Conservation (phyloP, 2,888 invertebrate species). For the Mylabris sibirica region DNA sequence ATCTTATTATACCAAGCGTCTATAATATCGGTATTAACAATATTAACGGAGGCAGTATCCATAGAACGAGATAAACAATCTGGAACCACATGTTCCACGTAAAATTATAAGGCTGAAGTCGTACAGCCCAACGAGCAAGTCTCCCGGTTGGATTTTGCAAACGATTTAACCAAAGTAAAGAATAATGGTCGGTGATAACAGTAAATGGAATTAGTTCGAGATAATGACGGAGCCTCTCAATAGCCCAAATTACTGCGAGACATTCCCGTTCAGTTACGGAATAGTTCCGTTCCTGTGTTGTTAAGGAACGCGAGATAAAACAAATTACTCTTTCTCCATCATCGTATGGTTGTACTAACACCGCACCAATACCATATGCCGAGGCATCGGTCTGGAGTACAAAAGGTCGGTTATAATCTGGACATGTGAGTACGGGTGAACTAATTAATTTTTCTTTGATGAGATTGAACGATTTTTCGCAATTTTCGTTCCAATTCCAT, state of each 20-base stretch:
- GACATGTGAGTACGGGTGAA: no score
- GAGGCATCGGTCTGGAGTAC: constrained; percentile 42
- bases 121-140: constrained; percentile 28
- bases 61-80: constrained; percentile 34
- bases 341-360: constrained; percentile 31
- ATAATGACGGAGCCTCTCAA: constrained; percentile 34
- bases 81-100: constrained; percentile 39
- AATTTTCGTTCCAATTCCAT: no score
- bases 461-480: no score
- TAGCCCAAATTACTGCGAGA: constrained; percentile 32
- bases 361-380: constrained; percentile 37
- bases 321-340: constrained; percentile 35
- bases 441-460: no score
- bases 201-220: constrained; percentile 32
- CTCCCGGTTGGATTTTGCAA: constrained; percentile 13
- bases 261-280: constrained; percentile 20
- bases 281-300: constrained; percentile 31
- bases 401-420: constrained; percentile 24
- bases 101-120: constrained; percentile 35
- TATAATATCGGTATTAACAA: no score
- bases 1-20: no score
- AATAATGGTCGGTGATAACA: constrained; percentile 33
- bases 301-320: constrained; percentile 34
- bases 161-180: constrained; percentile 26
- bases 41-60: no score